phyloP scores from a whole-genome alignment of 1,140 invertebrate genomes.

The Amyelois transitella region DNA sequence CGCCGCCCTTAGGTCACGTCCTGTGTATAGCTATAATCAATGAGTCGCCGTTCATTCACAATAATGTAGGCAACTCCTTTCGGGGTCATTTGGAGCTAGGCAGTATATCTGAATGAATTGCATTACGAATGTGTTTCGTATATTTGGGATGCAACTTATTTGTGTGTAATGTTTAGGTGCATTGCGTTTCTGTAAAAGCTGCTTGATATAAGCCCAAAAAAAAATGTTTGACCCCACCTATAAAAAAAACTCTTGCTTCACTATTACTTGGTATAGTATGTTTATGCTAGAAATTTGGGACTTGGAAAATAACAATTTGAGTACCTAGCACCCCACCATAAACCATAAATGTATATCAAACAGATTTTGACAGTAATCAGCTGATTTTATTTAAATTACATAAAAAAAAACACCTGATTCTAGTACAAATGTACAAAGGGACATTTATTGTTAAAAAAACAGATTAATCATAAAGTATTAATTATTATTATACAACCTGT shows the following conservation, averaged over 20 bases:
- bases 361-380: neutral
- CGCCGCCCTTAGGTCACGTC: conserved; percentile 62
- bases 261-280: neutral
- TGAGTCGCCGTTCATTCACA: conserved; percentile 68
- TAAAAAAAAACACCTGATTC: neutral
- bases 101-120: conserved; percentile 40
- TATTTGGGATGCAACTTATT: neutral
- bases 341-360: neutral
- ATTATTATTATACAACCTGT: no score
- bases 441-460: no score
- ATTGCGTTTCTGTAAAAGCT: no score
- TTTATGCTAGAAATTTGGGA: neutral
- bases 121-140: conserved; percentile 11
- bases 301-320: no score
- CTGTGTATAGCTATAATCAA: conserved; percentile 62
- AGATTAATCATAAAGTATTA: no score
- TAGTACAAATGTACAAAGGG: no score
- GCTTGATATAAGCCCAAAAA: no score
- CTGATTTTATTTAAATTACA: neutral
- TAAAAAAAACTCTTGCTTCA: no score
- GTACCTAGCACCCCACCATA: no score
- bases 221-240: no score
- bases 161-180: no score
- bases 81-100: conserved; percentile 59
- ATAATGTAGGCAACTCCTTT: conserved; percentile 56